A percentile compares a stretch with the other conserved stretches of the same genome.
phyloP scores from a whole-genome alignment of 2,797 vertebrate species.

The Melanotaenia nigrans region DNA sequence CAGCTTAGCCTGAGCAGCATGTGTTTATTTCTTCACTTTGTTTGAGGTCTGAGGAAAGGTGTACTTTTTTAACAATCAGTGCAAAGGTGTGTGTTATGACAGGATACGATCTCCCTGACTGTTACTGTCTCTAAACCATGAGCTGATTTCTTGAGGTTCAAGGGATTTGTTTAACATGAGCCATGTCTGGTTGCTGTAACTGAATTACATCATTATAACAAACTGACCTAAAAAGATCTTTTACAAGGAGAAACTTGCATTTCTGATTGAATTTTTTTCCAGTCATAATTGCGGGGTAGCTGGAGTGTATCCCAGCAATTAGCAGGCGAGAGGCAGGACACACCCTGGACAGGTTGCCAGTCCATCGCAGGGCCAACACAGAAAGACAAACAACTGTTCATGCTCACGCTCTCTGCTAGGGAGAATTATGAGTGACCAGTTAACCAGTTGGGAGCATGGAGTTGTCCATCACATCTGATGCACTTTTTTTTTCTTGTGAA shows the following conservation, averaged over 20 bases:
- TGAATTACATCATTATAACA: background rate
- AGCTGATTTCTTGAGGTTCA: background rate
- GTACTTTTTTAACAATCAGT: background rate
- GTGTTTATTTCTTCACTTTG: background rate
- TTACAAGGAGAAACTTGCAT: background rate
- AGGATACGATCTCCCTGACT: background rate
- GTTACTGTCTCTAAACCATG: background rate
- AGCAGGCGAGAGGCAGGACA: too few species aligned
- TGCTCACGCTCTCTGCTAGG: too few species aligned
- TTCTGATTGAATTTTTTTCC: background rate
- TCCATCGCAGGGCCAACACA: too few species aligned
- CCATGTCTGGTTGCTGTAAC: background rate
- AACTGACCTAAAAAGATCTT: background rate
- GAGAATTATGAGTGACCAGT: too few species aligned
- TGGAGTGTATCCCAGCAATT: too few species aligned
- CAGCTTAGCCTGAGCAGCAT: conserved; percentile 71
- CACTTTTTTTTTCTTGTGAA: conserved; percentile 25
- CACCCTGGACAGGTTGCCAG: too few species aligned
- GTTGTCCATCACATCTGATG: too few species aligned
- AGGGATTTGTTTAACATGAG: background rate
- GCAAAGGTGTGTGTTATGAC: background rate
- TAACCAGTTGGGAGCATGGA: too few species aligned
- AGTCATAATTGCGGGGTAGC: too few species aligned
- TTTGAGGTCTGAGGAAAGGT: too few species aligned
- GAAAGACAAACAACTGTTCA: too few species aligned